phyloP scores from a whole-genome alignment of 2,888 invertebrate genomes.

The Cloeon dipterum region DNA sequence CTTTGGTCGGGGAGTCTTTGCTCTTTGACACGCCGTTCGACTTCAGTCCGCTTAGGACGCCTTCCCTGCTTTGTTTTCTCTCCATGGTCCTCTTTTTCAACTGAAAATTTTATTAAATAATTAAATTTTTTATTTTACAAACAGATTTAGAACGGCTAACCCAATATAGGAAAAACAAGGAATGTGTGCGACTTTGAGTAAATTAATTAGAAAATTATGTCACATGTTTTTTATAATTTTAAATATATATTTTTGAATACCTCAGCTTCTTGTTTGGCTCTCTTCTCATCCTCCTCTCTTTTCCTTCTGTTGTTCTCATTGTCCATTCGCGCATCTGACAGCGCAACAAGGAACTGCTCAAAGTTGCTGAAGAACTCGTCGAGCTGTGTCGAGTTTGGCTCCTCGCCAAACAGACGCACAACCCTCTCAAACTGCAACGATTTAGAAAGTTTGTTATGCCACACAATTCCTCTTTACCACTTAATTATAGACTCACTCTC shows the following conservation, averaged over 20 bases:
- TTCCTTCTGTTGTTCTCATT: constrained; percentile 64
- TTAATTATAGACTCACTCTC: constrained; percentile 20
- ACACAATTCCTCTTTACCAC: not conserved
- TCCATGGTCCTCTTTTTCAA: constrained; percentile 71
- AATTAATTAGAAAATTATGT: not conserved
- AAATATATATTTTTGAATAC: constrained; percentile 15
- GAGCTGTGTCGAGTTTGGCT: constrained; percentile 47
- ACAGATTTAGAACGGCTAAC: no score
- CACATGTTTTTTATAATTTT: not conserved
- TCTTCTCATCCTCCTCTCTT: constrained; percentile 74
- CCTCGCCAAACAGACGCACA: constrained; percentile 76
- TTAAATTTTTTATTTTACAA: no score
- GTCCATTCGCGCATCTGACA: constrained; percentile 66
- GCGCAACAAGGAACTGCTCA: constrained; percentile 62
- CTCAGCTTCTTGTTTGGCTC: constrained; percentile 73
- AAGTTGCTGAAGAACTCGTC: constrained; percentile 88
- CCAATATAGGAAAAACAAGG: no score
- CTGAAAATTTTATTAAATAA: constrained; percentile 22
- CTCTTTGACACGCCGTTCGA: constrained; percentile 33
- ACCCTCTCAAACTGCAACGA: constrained; percentile 56
- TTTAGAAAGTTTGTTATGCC: constrained; percentile 1
- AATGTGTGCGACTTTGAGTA: no score
- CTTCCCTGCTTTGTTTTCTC: constrained; percentile 56
- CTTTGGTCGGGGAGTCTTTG: constrained; percentile 26
- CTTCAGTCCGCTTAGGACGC: constrained; percentile 20